phyloP scores from a whole-genome alignment of 2,888 invertebrate species.

The Scaptomyza flava region DNA sequence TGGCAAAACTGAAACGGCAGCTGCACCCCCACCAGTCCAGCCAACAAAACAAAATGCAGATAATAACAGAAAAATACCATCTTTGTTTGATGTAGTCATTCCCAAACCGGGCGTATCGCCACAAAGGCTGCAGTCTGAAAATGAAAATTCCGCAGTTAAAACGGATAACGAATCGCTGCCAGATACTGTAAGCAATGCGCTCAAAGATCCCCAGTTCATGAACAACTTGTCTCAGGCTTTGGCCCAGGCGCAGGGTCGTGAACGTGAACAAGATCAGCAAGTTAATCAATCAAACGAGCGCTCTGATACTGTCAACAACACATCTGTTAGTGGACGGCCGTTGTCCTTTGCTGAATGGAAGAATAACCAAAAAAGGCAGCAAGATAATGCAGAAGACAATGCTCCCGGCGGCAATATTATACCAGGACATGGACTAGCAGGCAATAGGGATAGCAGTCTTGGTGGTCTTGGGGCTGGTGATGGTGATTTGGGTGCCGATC shows the following conservation, averaged over 20 bases:
- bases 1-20: constrained; percentile 58
- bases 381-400: neutral
- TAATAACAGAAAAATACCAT: constrained; percentile 71
- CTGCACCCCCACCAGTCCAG: neutral
- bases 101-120: constrained; percentile 56
- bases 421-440: constrained; percentile 1
- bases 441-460: constrained; percentile 8
- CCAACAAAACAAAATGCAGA: constrained; percentile 8
- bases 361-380: constrained; percentile 45
- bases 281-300: constrained; percentile 23
- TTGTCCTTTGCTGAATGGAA: constrained; percentile 77
- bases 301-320: constrained; percentile 28
- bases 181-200: constrained; percentile 69
- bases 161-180: constrained; percentile 27
- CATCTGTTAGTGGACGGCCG: constrained; percentile 27
- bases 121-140: neutral
- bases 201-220: constrained; percentile 82
- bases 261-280: constrained; percentile 35
- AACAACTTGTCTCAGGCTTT: constrained; percentile 79
- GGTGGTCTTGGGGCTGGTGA: constrained; percentile 10
- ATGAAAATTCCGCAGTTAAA: neutral
- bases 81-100: constrained; percentile 79
- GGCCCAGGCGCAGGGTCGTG: constrained; percentile 74
- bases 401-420: constrained; percentile 7
- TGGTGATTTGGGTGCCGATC: constrained; percentile 19